Conservation (phyloP, 1,140 invertebrate species). For the Drosophila insularis region DNA sequence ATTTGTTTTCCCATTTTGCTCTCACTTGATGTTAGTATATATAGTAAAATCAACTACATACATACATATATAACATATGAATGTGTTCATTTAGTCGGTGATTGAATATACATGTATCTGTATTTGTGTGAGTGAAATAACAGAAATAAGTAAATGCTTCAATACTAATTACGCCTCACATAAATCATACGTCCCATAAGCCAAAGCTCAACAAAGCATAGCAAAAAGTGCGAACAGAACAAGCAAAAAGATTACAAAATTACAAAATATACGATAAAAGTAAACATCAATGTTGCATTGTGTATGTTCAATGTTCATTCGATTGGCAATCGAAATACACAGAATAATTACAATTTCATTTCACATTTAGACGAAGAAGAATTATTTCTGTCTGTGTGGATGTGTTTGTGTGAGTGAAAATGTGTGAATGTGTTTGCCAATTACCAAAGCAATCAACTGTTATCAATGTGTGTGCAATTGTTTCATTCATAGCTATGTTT, state of each 20-base stretch:
- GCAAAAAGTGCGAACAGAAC: conserved; percentile 17
- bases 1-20: background rate
- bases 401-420: background rate
- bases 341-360: conserved; percentile 63
- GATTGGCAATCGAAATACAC: conserved; percentile 18
- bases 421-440: conserved; percentile 40
- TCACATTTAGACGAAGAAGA: conserved; percentile 33
- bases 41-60: conserved; percentile 1
- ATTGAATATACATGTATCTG: conserved; percentile 8
- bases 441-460: conserved; percentile 74
- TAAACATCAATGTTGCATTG: background rate
- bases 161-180: conserved; percentile 31
- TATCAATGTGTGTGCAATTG: conserved; percentile 60
- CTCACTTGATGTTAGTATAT: conserved; percentile 4
- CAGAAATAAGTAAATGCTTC: conserved; percentile 24
- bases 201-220: conserved; percentile 4
- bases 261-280: background rate
- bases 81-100: background rate
- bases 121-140: conserved; percentile 13
- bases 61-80: background rate
- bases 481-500: conserved; percentile 65
- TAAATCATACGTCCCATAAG: conserved; percentile 48
- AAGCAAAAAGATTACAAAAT: conserved; percentile 32
- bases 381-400: conserved; percentile 16
- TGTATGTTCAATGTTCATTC: background rate